Conservation (phyloP, 1,140 invertebrate species). For the Calliphora vicina region DNA sequence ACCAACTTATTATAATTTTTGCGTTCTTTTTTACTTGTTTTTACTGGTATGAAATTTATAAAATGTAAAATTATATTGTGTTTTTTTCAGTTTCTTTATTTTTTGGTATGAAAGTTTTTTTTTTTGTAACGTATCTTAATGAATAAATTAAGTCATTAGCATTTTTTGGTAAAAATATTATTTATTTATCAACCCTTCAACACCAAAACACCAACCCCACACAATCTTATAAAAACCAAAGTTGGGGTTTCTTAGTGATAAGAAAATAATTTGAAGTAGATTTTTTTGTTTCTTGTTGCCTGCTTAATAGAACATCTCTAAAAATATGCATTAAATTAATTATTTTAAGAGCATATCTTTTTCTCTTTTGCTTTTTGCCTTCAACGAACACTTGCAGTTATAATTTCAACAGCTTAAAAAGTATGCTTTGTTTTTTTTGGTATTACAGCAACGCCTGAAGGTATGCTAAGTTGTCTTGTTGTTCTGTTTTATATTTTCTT, state of each 20-base stretch:
- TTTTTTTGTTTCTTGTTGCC: no score
- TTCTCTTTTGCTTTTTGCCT: neutral
- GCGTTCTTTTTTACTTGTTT: neutral
- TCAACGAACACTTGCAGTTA: neutral
- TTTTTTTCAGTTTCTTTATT: no score
- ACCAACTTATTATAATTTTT: neutral
- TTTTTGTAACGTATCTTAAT: neutral
- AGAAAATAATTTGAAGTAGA: no score
- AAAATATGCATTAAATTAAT: conserved; percentile 2
- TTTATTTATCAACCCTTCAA: neutral
- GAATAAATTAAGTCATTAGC: conserved; percentile 1
- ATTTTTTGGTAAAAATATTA: neutral
- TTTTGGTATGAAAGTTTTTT: no score
- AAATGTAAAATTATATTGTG: neutral
- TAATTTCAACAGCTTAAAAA: neutral
- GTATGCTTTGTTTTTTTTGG: neutral
- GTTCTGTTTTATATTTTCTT: neutral
- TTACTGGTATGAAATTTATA: neutral
- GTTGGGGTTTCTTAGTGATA: no score
- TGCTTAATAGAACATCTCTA: neutral
- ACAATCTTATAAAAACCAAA: no score
- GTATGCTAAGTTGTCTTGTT: neutral
- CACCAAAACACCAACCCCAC: no score
- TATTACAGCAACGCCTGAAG: neutral
- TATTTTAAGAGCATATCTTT: neutral